These are phyloP conservation scores for Hypolimnas misippus DNA, from an alignment of 2,888 invertebrate genomes.

Conservation along the genomic window DNA sequence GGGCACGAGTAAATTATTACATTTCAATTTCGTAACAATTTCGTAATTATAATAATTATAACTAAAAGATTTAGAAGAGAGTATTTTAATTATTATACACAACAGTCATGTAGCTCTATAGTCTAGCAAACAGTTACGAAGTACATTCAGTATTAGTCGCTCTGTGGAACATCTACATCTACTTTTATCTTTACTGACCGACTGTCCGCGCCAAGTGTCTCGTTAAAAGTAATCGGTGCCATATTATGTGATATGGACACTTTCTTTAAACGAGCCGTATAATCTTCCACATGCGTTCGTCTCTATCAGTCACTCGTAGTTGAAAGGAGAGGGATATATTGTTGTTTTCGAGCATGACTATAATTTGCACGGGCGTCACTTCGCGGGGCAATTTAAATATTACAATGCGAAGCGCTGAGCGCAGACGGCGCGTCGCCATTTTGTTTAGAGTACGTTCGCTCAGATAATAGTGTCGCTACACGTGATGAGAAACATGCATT, in stretches of 20 bases:
- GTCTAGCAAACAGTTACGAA: too few species aligned
- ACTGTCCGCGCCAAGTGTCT: constrained; percentile 2
- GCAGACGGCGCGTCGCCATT: constrained; percentile 27
- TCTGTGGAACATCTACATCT: constrained; percentile 1
- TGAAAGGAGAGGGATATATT: constrained; percentile 5
- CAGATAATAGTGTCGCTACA: neutral
- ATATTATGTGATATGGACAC: constrained; percentile 14
- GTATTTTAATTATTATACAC: too few species aligned
- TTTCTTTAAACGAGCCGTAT: neutral
- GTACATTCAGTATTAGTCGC: neutral
- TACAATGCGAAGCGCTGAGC: neutral
- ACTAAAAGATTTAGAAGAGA: too few species aligned
- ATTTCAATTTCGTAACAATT: too few species aligned
- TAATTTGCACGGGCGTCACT: constrained; percentile 19
- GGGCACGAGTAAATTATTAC: too few species aligned
- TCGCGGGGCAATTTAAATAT: constrained; percentile 11
- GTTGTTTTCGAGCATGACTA: constrained; percentile 3
- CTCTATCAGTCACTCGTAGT: neutral
- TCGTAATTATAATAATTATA: too few species aligned
- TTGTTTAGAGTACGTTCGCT: constrained; percentile 1
- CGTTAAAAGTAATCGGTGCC: constrained; percentile 19
- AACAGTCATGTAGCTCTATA: too few species aligned
- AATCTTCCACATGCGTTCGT: neutral
- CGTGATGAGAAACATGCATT: neutral
- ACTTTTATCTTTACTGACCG: neutral